phyloP scores from a whole-genome alignment of 2,888 invertebrate species.

The Caenorhabditis imperialis region DNA sequence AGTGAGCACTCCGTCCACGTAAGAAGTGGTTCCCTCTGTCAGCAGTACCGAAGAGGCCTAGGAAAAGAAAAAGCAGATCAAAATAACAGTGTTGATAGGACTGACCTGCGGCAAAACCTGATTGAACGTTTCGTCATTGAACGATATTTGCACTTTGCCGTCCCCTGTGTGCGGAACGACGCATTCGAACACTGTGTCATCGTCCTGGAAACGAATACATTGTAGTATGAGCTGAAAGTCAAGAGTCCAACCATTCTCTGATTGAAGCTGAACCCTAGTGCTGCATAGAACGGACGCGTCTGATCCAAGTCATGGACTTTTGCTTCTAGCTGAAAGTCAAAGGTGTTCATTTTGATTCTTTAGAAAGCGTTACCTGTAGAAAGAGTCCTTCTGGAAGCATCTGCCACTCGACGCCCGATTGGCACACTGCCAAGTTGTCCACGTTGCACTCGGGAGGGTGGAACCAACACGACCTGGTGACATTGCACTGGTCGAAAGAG shows the following conservation, averaged over 20 bases:
- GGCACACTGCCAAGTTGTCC: constrained; percentile 38
- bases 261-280: constrained; percentile 67
- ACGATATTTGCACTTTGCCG: constrained; percentile 63
- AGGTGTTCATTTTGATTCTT: too few species aligned
- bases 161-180: constrained; percentile 57
- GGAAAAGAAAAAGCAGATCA: constrained; percentile 1
- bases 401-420: constrained; percentile 67
- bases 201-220: constrained; percentile 51
- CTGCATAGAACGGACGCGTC: constrained; percentile 60
- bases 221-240: not conserved
- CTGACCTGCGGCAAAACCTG: constrained; percentile 62
- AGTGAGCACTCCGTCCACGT: constrained; percentile 59
- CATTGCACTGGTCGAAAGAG: constrained; percentile 62
- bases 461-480: constrained; percentile 65
- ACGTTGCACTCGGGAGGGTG: constrained; percentile 62
- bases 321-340: constrained; percentile 61
- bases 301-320: constrained; percentile 59
- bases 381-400: constrained; percentile 62
- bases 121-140: constrained; percentile 69
- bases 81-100: constrained; percentile 16
- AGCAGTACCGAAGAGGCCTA: constrained; percentile 60
- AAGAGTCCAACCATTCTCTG: constrained; percentile 63
- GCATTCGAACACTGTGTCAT: constrained; percentile 69
- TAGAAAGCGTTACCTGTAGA: constrained; percentile 61
- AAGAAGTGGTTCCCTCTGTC: constrained; percentile 50